phyloP scores from a whole-genome alignment of 2,888 invertebrate genomes.

The Brachylomia viminalis region DNA sequence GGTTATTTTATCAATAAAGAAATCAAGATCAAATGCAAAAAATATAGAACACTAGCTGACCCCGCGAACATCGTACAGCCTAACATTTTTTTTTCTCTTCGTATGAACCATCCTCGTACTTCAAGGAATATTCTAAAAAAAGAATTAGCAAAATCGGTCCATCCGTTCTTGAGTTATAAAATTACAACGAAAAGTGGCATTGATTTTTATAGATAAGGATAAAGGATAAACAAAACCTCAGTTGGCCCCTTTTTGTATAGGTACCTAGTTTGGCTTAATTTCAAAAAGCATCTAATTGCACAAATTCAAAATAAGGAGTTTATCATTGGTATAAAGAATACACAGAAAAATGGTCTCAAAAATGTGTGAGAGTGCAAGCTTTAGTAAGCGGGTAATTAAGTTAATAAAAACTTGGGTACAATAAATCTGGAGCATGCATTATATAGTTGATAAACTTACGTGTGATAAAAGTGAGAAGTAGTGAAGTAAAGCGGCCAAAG shows the following conservation, averaged over 20 bases:
- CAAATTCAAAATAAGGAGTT: neutral
- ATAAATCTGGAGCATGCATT: constrained; percentile 44
- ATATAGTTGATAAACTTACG: constrained; percentile 75
- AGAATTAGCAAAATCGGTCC: too few species aligned
- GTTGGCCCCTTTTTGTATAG: fast-evolving
- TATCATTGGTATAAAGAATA: neutral
- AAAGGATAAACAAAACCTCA: neutral
- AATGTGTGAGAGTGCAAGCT: constrained; percentile 21
- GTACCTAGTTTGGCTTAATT: neutral
- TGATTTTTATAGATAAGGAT: too few species aligned
- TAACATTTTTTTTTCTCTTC: too few species aligned
- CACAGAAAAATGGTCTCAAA: neutral
- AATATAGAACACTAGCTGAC: too few species aligned
- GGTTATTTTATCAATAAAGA: neutral
- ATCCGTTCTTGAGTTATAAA: too few species aligned
- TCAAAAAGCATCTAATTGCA: neutral
- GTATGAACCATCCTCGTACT: too few species aligned
- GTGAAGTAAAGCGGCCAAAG: constrained; percentile 54
- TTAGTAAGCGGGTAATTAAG: neutral
- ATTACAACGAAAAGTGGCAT: too few species aligned
- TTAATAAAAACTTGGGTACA: constrained; percentile 36
- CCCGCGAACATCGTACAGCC: too few species aligned
- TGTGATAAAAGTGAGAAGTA: constrained; percentile 65
- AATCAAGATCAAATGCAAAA: neutral
- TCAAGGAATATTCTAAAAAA: too few species aligned